These are phyloP conservation scores for Lophotriccus pileatus DNA, from an alignment of 2,797 vertebrate genomes.

Conservation along the genomic window DNA sequence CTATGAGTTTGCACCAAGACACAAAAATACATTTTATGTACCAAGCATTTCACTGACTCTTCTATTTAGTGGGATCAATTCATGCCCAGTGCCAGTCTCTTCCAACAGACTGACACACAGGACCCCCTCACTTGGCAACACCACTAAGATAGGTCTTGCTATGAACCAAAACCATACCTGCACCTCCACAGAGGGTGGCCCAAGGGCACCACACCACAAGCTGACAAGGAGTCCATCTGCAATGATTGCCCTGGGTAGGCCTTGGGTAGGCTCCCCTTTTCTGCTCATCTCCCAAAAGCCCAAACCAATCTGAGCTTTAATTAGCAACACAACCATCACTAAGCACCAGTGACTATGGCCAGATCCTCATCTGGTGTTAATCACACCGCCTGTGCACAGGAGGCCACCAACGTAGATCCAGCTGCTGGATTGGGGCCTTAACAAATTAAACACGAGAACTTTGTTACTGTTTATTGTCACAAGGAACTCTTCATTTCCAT, in stretches of 20 bases:
- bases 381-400: background rate
- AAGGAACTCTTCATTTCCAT: constrained; percentile 46
- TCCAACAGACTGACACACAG: background rate
- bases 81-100: background rate
- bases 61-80: background rate
- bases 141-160: background rate
- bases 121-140: background rate
- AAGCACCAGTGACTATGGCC: constrained; percentile 26
- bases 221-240: background rate
- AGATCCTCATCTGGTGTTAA: constrained; percentile 63
- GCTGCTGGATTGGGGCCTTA: background rate
- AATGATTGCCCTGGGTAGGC: background rate
- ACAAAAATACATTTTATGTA: background rate
- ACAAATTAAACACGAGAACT: constrained; percentile 21
- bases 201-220: fast-evolving
- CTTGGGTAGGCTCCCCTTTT: background rate
- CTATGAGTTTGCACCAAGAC: background rate
- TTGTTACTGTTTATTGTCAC: constrained; percentile 50
- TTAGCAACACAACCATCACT: constrained; percentile 41
- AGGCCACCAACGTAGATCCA: constrained; percentile 42
- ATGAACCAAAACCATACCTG: background rate
- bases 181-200: background rate
- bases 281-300: background rate
- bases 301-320: constrained; percentile 21
- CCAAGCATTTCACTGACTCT: background rate